These are phyloP conservation scores for Didymodactylos carnosus DNA, from an alignment of 2,888 invertebrate species.

Conservation along the genomic window DNA sequence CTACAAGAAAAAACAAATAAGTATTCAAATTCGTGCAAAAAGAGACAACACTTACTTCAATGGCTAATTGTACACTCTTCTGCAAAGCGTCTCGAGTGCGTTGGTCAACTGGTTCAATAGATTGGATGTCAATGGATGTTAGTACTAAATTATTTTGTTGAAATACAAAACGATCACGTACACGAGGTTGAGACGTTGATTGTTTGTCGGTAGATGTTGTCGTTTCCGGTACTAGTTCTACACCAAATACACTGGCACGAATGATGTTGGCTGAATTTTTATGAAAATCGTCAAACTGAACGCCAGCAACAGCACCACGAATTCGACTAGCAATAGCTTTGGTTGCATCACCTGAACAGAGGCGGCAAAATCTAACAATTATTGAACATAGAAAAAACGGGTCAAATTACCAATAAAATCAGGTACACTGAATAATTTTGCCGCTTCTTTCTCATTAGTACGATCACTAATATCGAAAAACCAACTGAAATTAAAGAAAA, in stretches of 20 bases:
- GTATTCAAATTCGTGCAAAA: background rate
- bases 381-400: too few relatives aligned
- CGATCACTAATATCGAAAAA: constrained; percentile 32
- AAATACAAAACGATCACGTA: constrained; percentile 27
- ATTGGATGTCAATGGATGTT: constrained; percentile 38
- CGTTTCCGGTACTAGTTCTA: too few relatives aligned
- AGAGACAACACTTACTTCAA: constrained; percentile 24
- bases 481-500: constrained; percentile 22
- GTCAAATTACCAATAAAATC: constrained; percentile 37
- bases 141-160: constrained; percentile 32
- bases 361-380: too few relatives aligned
- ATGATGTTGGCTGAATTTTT: constrained; percentile 39
- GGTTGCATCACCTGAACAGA: too few relatives aligned
- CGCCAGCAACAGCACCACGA: constrained; percentile 37
- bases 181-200: constrained; percentile 31
- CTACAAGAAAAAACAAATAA: background rate
- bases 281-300: constrained; percentile 39
- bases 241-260: constrained; percentile 36
- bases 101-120: constrained; percentile 40
- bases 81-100: constrained; percentile 37
- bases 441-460: constrained; percentile 23
- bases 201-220: too few relatives aligned
- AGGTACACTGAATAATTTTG: constrained; percentile 37
- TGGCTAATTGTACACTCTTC: constrained; percentile 40
- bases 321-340: constrained; percentile 38